Percentiles rank a stretch among this genome's conserved stretches.
phyloP scores from a whole-genome alignment of 1,140 invertebrate genomes.

The Drosophila tropicalis region DNA sequence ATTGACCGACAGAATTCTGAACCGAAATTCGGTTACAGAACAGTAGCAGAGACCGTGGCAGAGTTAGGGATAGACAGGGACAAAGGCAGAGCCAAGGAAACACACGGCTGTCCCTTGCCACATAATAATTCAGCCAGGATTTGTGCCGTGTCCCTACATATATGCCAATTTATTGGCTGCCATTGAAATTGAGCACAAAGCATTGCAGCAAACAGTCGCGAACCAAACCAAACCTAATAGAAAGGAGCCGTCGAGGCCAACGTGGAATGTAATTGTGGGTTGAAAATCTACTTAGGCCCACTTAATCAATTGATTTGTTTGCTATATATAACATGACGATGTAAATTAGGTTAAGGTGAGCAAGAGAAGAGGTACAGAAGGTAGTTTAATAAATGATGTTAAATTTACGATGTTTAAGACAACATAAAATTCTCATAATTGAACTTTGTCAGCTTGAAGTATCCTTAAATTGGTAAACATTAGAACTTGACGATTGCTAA shows the following conservation, averaged over 20 bases:
- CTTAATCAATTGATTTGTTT: slow-evolving; percentile 15
- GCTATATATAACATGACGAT: not conserved
- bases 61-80: too few species aligned
- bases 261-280: slow-evolving; percentile 8
- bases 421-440: too few species aligned
- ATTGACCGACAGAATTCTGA: not conserved
- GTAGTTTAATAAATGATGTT: too few species aligned
- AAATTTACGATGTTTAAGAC: too few species aligned
- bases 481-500: too few species aligned
- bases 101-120: not conserved
- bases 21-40: not conserved
- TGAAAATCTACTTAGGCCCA: slow-evolving; percentile 9
- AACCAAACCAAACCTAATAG: not conserved
- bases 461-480: too few species aligned
- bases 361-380: too few species aligned
- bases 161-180: slow-evolving; percentile 19
- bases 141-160: slow-evolving; percentile 16
- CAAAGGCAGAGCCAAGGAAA: not conserved
- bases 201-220: not conserved
- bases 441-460: too few species aligned
- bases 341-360: too few species aligned
- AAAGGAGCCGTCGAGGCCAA: not conserved
- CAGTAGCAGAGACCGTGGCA: too few species aligned
- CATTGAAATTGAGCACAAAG: slow-evolving; percentile 18
- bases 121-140: slow-evolving; percentile 17